Evolutionary conservation across 1,140 invertebrate species (phyloP), one percentile per base, ranked within the genome.

Genomic region (Drosophila tani): DNA sequence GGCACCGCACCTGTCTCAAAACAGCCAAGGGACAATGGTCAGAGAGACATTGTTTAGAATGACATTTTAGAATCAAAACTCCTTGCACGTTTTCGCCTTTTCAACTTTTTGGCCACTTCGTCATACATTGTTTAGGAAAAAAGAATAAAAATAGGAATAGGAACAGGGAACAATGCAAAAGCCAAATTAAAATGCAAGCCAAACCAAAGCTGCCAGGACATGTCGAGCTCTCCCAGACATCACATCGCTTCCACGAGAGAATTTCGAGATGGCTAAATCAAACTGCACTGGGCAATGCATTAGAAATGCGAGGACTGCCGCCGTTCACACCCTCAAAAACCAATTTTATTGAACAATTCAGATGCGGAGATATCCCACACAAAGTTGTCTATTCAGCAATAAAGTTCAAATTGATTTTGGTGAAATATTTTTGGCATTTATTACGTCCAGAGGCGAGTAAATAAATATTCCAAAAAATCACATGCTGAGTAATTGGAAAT

Each of bases 141-240:
- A 45, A 55, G 32, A 19, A 32, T 11, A 17, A 14, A 46, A 35
- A 14, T 9, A 14, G 2, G 17, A 19, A 43, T 6, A 9, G 32
- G 2, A 35, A 5, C 19, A 29, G 43, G 27, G 45, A 64, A 17
- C 43, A 53, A 21, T 12, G 41, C 40, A 12, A 12, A 24, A 53
- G 17, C 41, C 7, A 68, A 80, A 83, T 84, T 77, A 80, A 81
- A 85, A 79, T 86, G 79, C 82, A 82, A 45, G 82, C 57, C 66
- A 64, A 70, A 79, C 41, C 70, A 27, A 51, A 57, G 55, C 70
- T 75, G 64, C 17, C 45, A 50, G 49, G 51, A 27, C 55, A 82
- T 69, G 59, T 41, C 56, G 38, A 24, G 21, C 53, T 49, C 49
- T 55, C n/a, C 3, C 29, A 47, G 11, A 59, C 38, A 50, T 19